Base-by-base conservation (phyloP, 2,888 invertebrate species). In the Synergus laeviventris region DNA sequence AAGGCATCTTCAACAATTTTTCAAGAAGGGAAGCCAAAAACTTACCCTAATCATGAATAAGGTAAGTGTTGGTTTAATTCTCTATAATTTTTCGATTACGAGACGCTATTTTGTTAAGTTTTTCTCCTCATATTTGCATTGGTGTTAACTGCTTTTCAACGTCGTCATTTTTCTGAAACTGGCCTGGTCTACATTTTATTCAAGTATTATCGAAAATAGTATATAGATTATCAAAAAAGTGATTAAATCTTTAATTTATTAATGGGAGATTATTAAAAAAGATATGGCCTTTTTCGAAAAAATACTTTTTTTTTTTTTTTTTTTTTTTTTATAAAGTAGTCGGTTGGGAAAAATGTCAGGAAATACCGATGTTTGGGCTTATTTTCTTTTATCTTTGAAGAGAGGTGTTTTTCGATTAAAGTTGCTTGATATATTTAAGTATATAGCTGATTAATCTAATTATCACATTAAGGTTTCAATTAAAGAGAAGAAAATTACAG, bases 11-110 rank as follows among this genome's bases (percentile, higher is more conserved):
- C 16, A 31, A 45, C n/a, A 70, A 49, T 49, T 49, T 49, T n/a
- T 31, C 45, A 21, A 45, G 18, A 24, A 70, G 45, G 70, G n/a
- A 42, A 70, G 45, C 45, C 14, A 31, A 8, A 9, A 70, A 45
- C 16, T 49, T 49, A n/a, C 8, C 24, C 16, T 1, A 70, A 70
- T 31, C 70, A 70, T 70, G 70, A 70, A 70, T 70, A 70, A 70
- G 70, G 70, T 70, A 62, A n/a, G 38, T 49, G 24, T 16, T 70
- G 16, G 9, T n/a, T 49, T 49, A 16, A 49, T 45, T 24, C 16
- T n/a, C 31, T 36, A 49, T 16, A 31, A 4, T n/a, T 70, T 49
- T 70, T n/a, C n/a, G 14, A 36, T n/a, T 49, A 36, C 16, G 24
- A 45, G 1, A n/a, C 31, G 3, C 18, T 9, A 56, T 56, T 56